These are phyloP conservation scores for Meta bourneti DNA, from an alignment of 2,888 invertebrate genomes.

Conservation along the genomic window DNA sequence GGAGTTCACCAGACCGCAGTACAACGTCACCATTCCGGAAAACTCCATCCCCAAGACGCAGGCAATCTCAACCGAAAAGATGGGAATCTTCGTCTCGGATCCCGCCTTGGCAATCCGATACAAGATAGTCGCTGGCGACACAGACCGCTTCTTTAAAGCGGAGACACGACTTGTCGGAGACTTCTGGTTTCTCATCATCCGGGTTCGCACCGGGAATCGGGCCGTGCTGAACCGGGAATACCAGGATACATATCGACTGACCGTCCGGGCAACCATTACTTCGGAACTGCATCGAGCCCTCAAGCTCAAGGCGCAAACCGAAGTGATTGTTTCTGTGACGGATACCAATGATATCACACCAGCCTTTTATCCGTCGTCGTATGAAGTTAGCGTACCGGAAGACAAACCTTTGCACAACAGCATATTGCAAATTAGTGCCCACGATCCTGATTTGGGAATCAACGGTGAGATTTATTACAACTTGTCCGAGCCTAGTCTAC, in stretches of 20 bases:
- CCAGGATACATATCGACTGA: conserved; percentile 89
- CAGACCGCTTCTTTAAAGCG: conserved; percentile 94
- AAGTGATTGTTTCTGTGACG: conserved; percentile 87
- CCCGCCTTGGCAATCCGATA: conserved; percentile 85
- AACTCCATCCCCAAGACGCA: conserved; percentile 95
- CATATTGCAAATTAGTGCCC: conserved; percentile 86
- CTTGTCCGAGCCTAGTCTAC: conserved; percentile 87
- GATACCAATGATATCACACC: conserved; percentile 96
- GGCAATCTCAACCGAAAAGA: conserved; percentile 86
- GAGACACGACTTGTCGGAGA: conserved; percentile 93
- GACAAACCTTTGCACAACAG: conserved; percentile 92
- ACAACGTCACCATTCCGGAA: conserved; percentile 95
- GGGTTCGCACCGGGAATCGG: conserved; percentile 92
- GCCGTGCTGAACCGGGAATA: conserved; percentile 96
- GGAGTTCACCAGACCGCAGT: conserved; percentile 87
- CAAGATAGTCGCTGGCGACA: conserved; percentile 92
- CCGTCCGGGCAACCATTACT: conserved; percentile 86
- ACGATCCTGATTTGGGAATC: conserved; percentile 96
- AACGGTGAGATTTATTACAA: conserved; percentile 99
- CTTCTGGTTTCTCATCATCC: conserved; percentile 94
- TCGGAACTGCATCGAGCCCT: conserved; percentile 82
- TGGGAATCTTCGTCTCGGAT: conserved; percentile 87
- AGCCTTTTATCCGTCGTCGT: conserved; percentile 93
- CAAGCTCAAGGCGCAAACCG: conserved; percentile 86
- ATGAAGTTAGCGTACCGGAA: conserved; percentile 92